Base-by-base conservation (phyloP, 2,797 vertebrate species). In the Meda fulgida region DNA sequence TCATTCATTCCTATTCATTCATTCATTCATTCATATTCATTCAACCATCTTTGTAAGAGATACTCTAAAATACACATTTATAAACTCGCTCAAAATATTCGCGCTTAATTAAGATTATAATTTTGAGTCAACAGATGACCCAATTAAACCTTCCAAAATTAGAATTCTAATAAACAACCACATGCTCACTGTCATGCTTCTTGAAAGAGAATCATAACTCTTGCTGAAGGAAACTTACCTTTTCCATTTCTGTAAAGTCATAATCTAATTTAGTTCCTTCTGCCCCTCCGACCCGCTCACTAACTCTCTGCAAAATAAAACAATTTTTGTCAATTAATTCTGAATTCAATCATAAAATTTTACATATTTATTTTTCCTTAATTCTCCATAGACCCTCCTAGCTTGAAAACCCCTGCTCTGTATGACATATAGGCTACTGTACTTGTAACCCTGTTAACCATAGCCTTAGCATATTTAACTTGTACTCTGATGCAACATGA, bases 161-260 rank as follows among this genome's bases (percentile, higher is more conserved):
- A 51, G 63, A 80, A 67, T 9, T 58, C 34, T 19, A 19, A 78
- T 43, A 46, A 66, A 80, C 60, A 80, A 34, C 18, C n/a, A 66
- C 21, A 80, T 16, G 11, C 63, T 51, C 65, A 55, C 14, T 34
- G 53, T 18, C 46, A 60, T 81, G 19, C 18, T 31, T 81, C 36
- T 16, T 53, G 13, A n/a, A 53, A 40, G 34, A 40, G 36, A 48
- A 75, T 72, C 46, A 75, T 7, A 11, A 67, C 34, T 23, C 43
- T 83, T 1, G n/a, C 34, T 31, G 36, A 34, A 36, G 16, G 60
- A 48, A 53, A 92, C 95, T 94, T 92, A 96, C 97, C 95, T 98
- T 97, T 92, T 99, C 97, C 97, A 98, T 98, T 86, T 97, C 97
- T 88, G 95, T 97, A 92, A 99, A 99, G 86, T 99, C 97, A 36